A percentile compares a stretch with the other conserved stretches of the same genome.
phyloP scores from a whole-genome alignment of 2,797 vertebrate species.

The Eurystomus glaucurus region DNA sequence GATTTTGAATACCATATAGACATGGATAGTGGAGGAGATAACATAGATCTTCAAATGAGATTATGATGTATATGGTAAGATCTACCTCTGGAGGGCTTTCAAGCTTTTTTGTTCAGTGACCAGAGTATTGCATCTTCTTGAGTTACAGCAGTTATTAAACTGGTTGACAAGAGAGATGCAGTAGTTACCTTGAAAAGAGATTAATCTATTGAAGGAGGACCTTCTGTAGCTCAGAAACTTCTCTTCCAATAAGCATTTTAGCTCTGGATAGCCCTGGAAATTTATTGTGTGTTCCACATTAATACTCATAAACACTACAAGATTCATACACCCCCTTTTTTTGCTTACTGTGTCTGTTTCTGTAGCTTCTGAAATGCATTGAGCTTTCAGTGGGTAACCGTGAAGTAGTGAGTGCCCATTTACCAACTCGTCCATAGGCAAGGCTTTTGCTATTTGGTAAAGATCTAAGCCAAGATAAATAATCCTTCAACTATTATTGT shows the following conservation, averaged over 20 bases:
- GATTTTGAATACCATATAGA: not conserved
- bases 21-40: not conserved
- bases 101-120: not conserved
- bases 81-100: not conserved
- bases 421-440: not conserved
- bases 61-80: conserved; percentile 2
- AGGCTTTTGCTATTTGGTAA: not conserved
- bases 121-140: conserved; percentile 42
- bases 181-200: conserved; percentile 74
- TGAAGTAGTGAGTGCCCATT: not conserved
- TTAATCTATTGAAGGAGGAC: conserved; percentile 62
- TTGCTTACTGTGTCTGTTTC: conserved; percentile 42
- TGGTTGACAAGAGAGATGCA: conserved; percentile 61
- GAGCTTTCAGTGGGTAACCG: not conserved
- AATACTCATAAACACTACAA: conserved; percentile 3
- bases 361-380: conserved; percentile 9
- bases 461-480: not conserved
- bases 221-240: conserved; percentile 56
- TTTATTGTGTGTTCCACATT: conserved; percentile 43
- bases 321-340: not conserved
- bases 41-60: not conserved
- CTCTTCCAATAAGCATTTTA: conserved; percentile 59
- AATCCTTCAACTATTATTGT: not conserved
- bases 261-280: conserved; percentile 43
- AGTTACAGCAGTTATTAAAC: conserved; percentile 75